phyloP scores from a whole-genome alignment of 2,797 vertebrate genomes.

The Mormyrops boulengeri region DNA sequence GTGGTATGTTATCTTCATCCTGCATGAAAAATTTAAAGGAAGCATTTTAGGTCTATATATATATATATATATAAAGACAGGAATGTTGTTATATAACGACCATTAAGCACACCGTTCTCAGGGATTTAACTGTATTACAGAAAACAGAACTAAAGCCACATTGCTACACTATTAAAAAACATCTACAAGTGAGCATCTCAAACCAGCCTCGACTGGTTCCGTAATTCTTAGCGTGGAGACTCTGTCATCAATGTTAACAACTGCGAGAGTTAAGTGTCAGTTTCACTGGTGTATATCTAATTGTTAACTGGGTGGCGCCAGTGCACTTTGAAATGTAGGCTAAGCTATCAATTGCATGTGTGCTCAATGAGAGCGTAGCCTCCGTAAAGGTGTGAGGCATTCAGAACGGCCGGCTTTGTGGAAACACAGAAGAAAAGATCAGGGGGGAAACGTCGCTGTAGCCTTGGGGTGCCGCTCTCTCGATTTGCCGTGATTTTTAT shows the following conservation, averaged over 20 bases:
- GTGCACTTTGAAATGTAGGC: background rate
- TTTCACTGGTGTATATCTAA: background rate
- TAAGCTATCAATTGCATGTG: background rate
- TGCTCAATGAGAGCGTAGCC: background rate
- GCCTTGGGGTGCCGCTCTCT: background rate
- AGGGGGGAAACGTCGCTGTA: background rate
- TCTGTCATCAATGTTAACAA: background rate
- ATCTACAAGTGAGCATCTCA: background rate
- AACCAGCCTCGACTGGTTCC: background rate
- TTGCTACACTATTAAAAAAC: background rate
- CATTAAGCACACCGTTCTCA: background rate
- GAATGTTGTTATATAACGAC: background rate
- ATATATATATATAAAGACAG: background rate
- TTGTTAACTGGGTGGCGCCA: background rate
- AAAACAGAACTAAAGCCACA: background rate
- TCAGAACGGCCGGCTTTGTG: background rate
- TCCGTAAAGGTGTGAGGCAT: background rate
- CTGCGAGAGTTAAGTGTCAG: conserved; percentile 1
- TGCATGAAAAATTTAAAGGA: background rate
- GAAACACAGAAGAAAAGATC: background rate
- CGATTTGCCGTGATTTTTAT: background rate
- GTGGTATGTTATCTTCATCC: conserved; percentile 37
- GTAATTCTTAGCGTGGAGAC: background rate
- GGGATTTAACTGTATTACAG: background rate
- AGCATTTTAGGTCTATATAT: background rate